Base-by-base conservation (phyloP, 2,888 invertebrate species). In the Eilema caniola region DNA sequence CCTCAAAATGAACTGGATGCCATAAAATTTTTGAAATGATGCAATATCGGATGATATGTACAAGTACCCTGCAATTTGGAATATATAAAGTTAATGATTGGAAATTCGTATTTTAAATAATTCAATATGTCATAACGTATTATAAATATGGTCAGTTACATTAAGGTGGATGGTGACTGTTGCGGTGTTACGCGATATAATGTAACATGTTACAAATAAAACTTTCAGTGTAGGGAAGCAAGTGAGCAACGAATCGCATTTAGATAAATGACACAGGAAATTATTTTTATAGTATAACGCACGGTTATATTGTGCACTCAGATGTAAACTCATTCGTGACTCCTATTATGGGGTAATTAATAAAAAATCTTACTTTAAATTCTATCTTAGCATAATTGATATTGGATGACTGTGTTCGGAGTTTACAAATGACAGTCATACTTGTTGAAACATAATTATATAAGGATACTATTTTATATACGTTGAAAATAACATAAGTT, bases 1-100 rank as follows among this genome's bases (percentile, higher is more conserved):
- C 63, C 63, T 59, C 37, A 68, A 62, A 68, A 33, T 37, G 11
- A 33, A 56, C 67, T 62, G 24, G 60, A 47, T 62, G 68, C 59
- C 57, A 56, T 57, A 63, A 62, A 25, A 33, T 28, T 53, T 24
- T 62, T 62, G 62, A 62, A 62, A 11, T 68, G 53, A 53, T 14
- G 37, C 41, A 24, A 63, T 23, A n/a, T 12, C 23, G 8, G 47
- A 37, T 37, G 61, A 62, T 24, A 56, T 62, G 33, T 56, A 10
- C 62, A 37, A 33, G 31, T 53, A 41, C 56, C 33, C 14, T 33
- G 23, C 20, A 47, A 62, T 53, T 68, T 68, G 37, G 16, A 25
- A 24, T 33, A 16, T 25, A 37, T 62, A 61, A 61, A 5, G 12
- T 53, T 62, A 67, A 56, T 56, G 23, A 62, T 37, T 62, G 62